Evolutionary conservation across 2,113 vertebrate species (phyloP).

Genomic region (Podiceps cristatus): DNA sequence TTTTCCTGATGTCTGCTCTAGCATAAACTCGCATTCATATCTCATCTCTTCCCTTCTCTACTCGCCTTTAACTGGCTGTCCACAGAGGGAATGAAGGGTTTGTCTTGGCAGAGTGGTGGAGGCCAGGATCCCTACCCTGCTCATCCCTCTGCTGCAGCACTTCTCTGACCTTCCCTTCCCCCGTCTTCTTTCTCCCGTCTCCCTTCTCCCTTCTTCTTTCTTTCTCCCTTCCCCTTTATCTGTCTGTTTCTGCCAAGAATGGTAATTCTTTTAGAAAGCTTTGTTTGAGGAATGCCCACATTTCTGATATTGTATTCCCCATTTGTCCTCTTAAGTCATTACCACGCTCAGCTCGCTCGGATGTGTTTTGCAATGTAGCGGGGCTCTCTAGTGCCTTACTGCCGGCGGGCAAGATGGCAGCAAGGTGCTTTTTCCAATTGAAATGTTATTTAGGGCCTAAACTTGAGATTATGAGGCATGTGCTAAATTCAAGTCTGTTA

Average conservation of each 20-base stretch:
- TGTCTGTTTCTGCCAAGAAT: not conserved
- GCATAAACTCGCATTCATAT: not conserved
- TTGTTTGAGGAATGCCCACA: not conserved
- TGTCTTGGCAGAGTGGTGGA: not conserved
- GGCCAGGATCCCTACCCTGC: rapidly evolving
- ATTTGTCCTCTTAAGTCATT: not conserved
- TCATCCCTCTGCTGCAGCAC: not conserved
- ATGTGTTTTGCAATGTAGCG: not conserved
- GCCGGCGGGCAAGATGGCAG: not conserved
- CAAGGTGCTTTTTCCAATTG: not conserved
- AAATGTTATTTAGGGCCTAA: not conserved
- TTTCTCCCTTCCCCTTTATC: not conserved
- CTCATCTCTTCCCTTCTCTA: not conserved
- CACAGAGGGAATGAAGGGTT: not conserved
- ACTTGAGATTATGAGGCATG: not conserved
- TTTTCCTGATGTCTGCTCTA: not conserved
- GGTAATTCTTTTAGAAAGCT: not conserved
- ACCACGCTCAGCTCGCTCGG: rapidly evolving
- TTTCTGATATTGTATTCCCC: not conserved
- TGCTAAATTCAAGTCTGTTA: not conserved
- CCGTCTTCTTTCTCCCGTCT: too few relatives aligned
- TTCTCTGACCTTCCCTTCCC: not conserved
- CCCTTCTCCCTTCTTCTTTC: too few relatives aligned
- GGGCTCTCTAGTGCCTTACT: not conserved
- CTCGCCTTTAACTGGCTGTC: not conserved